Base-by-base conservation (phyloP, 2,113 vertebrate species). In the Lonchura striata region DNA sequence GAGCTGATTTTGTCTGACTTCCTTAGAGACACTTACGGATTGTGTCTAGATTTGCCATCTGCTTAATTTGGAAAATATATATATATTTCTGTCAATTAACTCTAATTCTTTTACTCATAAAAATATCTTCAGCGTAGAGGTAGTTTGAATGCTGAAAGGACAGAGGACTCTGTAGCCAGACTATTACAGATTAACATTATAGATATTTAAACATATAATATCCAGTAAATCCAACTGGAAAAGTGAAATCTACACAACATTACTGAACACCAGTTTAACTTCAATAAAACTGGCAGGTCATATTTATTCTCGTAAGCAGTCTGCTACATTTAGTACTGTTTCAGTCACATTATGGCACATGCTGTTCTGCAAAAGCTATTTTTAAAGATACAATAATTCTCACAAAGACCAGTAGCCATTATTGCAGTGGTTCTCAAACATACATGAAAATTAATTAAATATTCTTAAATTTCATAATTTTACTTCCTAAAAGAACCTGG, bases 1-100 rank as follows among this genome's bases (percentile, higher is more conserved):
- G 30, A 86, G 22, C 39, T 65, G 2, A 60, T 54, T 93, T 80
- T 82, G 8, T 86, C 53, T 76, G 63, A 90, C 63, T 94, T 47
- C 37, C 35, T 80, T 33, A 41, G 28, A 65, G 86, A 92, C 19
- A 78, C 47, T 91, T 82, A 61, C 4, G 11, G 12, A 53, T 70
- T 85, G 7, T 44, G 47, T 78, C 81, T 90, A 81, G 59, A n/a
- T 95, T 89, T 80, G 82, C 66, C 84, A 92, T 94, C 63, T 91
- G 70, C 76, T 94, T 94, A 44, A 46, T 28, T 27, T 42, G 27
- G n/a, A 76, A 57, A 85, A 82, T 82, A 22, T 54, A 75, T 11
- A 53, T 3, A 66, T 10, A 79, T 63, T 88, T 89, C 21, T 82
- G 19, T 94, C 70, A 79, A 61, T 91, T 88, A 81, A 90, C 9